Conservation (phyloP, 2,113 vertebrate genomes). For the Nerophis lumbriciformis region DNA sequence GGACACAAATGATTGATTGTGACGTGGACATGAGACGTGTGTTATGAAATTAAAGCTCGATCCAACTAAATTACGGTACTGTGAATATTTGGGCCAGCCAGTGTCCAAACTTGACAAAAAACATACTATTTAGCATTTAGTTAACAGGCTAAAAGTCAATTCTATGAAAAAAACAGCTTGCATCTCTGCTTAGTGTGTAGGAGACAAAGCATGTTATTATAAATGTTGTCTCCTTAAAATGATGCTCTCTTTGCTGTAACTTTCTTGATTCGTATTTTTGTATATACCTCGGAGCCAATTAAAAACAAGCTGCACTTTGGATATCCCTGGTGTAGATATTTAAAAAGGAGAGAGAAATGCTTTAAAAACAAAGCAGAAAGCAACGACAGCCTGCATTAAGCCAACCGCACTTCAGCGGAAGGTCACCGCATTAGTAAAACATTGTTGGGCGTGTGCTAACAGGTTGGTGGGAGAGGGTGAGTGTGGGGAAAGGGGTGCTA, state of each 20-base stretch:
- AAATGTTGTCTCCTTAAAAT: too few relatives aligned
- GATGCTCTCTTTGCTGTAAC: too few relatives aligned
- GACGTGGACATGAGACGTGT: not conserved
- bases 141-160: too few relatives aligned
- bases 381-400: constrained; percentile 14
- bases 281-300: too few relatives aligned
- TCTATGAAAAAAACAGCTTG: too few relatives aligned
- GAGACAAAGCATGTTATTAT: too few relatives aligned
- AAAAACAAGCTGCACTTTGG: too few relatives aligned
- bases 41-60: not conserved
- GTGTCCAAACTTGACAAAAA: not conserved
- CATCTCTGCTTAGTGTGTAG: too few relatives aligned
- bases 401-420: constrained; percentile 4
- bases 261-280: too few relatives aligned
- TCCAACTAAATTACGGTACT: not conserved
- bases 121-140: too few relatives aligned
- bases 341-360: constrained; percentile 13
- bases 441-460: not conserved
- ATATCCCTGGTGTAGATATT: not conserved
- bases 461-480: too few relatives aligned
- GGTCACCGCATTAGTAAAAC: constrained; percentile 29
- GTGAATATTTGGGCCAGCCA: not conserved
- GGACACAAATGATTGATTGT: not conserved
- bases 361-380: constrained; percentile 5
- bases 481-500: too few relatives aligned